Base-by-base conservation (phyloP, 2,888 invertebrate species). In the Elegia similella region DNA sequence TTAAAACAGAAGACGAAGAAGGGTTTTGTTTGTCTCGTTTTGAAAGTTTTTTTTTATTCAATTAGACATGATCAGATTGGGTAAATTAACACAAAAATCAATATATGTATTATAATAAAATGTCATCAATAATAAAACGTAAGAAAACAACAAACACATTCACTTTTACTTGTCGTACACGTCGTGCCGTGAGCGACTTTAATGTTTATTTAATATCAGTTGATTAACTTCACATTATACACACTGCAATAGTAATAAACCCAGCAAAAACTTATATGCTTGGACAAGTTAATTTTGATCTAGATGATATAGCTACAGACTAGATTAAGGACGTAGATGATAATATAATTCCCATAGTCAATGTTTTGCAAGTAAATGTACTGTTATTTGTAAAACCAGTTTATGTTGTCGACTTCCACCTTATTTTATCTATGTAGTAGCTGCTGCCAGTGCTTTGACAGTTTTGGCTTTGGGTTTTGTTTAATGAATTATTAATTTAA, bases 141-240 rank as follows among this genome's bases (percentile, higher is more conserved):
- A 3, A 17, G 34, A 10, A 50, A 50, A 38, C 50, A 50, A 50
- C 50, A 50, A 50, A 50, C 50, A 34, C 17, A 50, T 38, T 34
- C 34, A 17, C 50, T 50, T 48, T 50, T 50, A 34, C 50, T 34
- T 17, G 38, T 48, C 48, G 29, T 10, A 32, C 13, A 13, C 15
- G 3, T 16, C 34, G 15, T 7, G 34, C 42, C 42, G 54, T 16
- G 46, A 53, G 23, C 48, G 48, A 23, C 56, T 55, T 46, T 55
- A 47, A 56, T 48, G 48, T 48, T 47, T 56, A 56, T 56, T 56
- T 48, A 42, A 50, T 56, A 56, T 30, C 48, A 10, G 38, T 55
- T 55, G 32, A 55, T 44, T 44, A 44, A 55, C 54, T 54, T 43
- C 52, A 23, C 52, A 52, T 52, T 52, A 52, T 42, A 17, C 13